Base-by-base conservation (phyloP, 2,113 vertebrate species). In the Copsychus sechellarum region DNA sequence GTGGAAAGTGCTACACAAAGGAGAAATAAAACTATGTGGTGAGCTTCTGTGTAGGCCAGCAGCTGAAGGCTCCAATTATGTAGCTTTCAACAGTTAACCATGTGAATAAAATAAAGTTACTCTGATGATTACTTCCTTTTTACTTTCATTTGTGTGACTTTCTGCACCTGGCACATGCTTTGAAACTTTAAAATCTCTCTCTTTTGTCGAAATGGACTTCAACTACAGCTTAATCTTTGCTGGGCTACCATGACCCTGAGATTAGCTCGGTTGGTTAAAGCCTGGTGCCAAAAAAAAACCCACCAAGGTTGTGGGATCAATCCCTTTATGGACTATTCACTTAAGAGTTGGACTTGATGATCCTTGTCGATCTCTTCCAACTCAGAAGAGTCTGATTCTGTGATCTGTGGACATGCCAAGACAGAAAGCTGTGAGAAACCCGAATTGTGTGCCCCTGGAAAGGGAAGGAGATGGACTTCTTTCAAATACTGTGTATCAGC, bases 21-120 rank as follows among this genome's bases (percentile, higher is more conserved):
- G 43, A 95, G 67, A 95, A 91, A 90, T 43, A 70, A 73, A 93
- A 77, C 34, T 56, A 45, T 64, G 67, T 64, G 40, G 81, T 80
- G 64, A 88, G 64, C 40, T 83, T 80, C 51, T 80, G 33, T 43
- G 45, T 45, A 76, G 40, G 58, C 40, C 76, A 85, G 73, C 54
- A 94, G 58, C 42, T 33, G 42, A 82, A 85, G 61, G 78, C 50
- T 90, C 61, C 56, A 87, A 83, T 94, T 84, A 86, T 5, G 25
- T 21, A 42, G 45, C 54, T 92, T 80, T 82, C 81, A 79, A 33
- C 7, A 72, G 40, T 50, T 89, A 71, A 87, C 48, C 81, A 50
- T 29, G 20, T 2, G 22, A 84, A 81, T 24, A 53, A 57, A 89
- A 78, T 71, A 84, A 56, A 86, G 48, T 20, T 14, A 31, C 53